phyloP scores from a whole-genome alignment of 2,797 vertebrate genomes.

The Petrocephalus sullivani region DNA sequence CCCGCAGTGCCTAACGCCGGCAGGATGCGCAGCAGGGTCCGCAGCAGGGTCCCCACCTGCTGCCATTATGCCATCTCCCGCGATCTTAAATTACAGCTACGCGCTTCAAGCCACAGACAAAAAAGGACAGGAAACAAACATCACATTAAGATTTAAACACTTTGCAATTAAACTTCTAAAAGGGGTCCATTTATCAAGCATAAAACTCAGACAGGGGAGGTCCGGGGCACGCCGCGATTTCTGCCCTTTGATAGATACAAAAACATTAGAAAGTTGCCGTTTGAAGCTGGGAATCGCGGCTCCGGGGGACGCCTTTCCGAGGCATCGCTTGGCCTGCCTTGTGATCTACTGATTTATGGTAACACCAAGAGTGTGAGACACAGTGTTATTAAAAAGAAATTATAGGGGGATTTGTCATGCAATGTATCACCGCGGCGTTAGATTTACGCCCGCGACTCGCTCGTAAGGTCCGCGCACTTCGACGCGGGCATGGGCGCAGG shows the following conservation, averaged over 20 bases:
- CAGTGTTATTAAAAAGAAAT: conserved; percentile 94
- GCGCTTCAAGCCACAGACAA: conserved; percentile 44
- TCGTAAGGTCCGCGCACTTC: background rate
- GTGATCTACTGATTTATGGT: conserved; percentile 90
- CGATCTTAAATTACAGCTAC: conserved; percentile 65
- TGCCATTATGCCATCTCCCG: conserved; percentile 55
- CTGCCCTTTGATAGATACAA: conserved; percentile 81
- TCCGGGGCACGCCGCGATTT: conserved; percentile 76
- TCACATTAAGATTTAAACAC: conserved; percentile 69
- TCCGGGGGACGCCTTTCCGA: conserved; percentile 76
- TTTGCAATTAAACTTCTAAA: conserved; percentile 60
- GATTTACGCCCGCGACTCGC: conserved; percentile 35
- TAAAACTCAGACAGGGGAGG: conserved; percentile 68
- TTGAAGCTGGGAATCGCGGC: conserved; percentile 87
- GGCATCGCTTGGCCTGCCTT: conserved; percentile 77
- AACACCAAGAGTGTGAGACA: conserved; percentile 78
- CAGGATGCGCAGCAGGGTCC: conserved; percentile 34
- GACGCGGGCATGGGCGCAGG: background rate
- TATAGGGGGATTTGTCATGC: conserved; percentile 62
- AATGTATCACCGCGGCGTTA: conserved; percentile 37
- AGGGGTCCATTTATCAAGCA: conserved; percentile 79
- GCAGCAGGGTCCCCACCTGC: conserved; percentile 57
- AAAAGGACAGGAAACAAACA: conserved; percentile 75
- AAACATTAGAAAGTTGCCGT: conserved; percentile 79
- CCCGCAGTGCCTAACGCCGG: conserved; percentile 22